phyloP scores from a whole-genome alignment of 2,113 vertebrate species.

The Uria aalge region DNA sequence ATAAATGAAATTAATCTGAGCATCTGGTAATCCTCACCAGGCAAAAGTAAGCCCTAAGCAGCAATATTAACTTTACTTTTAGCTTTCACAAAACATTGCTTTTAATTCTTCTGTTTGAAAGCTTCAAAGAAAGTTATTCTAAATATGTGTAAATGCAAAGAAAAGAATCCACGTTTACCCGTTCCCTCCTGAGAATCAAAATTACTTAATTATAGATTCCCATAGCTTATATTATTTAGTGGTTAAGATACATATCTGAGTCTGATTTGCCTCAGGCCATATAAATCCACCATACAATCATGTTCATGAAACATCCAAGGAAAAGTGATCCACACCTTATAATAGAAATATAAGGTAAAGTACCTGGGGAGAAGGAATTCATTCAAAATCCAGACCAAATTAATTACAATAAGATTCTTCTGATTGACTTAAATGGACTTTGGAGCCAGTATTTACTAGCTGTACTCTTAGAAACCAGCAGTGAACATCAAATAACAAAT shows the following conservation, averaged over 20 bases:
- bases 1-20: conserved; percentile 9
- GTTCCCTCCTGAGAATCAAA: neutral
- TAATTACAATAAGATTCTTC: neutral
- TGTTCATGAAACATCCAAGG: neutral
- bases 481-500: neutral
- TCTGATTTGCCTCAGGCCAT: neutral
- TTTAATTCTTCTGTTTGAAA: neutral
- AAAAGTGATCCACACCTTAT: neutral
- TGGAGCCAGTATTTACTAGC: neutral
- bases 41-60: conserved; percentile 1
- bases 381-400: neutral
- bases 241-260: neutral
- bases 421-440: neutral
- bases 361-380: neutral
- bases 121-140: neutral
- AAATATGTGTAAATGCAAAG: neutral
- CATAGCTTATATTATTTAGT: neutral
- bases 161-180: neutral
- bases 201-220: neutral
- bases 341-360: neutral
- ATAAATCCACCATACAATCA: neutral
- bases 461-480: neutral
- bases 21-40: neutral
- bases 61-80: neutral
- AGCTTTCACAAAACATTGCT: neutral